These are phyloP conservation scores for Muricea muricata DNA, from an alignment of 92 coral and sea anemone species.

Conservation along the genomic window DNA sequence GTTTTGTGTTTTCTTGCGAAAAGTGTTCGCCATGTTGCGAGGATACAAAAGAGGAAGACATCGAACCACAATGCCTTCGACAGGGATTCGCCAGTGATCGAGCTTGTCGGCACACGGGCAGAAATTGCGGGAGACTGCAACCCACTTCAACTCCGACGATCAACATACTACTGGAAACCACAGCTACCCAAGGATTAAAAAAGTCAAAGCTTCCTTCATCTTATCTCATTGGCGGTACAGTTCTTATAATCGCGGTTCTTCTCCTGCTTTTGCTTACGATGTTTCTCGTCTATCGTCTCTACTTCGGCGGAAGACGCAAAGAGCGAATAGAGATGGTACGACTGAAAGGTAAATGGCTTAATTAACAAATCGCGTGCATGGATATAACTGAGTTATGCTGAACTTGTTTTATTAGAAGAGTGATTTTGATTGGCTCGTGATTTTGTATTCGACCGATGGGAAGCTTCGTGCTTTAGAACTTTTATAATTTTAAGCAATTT, in stretches of 20 bases:
- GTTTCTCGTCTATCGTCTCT: not conserved
- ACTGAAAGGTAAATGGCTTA: not conserved
- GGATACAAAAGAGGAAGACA: conserved; percentile 61
- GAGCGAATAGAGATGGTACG: not conserved
- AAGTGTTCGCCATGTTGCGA: conserved; percentile 77
- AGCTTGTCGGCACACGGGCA: conserved; percentile 61
- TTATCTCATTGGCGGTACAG: not conserved
- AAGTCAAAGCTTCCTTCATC: not conserved
- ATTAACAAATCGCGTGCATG: not conserved
- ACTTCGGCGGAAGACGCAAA: not conserved
- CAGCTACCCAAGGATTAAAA: not conserved
- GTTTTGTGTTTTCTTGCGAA: conserved; percentile 70
- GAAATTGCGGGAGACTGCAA: not conserved
- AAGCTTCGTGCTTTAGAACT: too few species aligned
- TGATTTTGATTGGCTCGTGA: too few species aligned
- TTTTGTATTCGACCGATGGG: too few species aligned
- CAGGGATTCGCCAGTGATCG: conserved; percentile 69
- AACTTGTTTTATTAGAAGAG: too few species aligned
- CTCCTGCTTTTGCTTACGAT: not conserved
- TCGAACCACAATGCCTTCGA: conserved; percentile 52
- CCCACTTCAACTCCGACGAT: not conserved
- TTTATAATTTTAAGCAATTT: too few species aligned
- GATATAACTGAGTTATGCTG: too few species aligned
- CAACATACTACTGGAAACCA: not conserved
- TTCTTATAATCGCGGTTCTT: not conserved